These are phyloP conservation scores for Okamejei kenojei DNA, from an alignment of 2,797 vertebrate genomes.

Conservation along the genomic window DNA sequence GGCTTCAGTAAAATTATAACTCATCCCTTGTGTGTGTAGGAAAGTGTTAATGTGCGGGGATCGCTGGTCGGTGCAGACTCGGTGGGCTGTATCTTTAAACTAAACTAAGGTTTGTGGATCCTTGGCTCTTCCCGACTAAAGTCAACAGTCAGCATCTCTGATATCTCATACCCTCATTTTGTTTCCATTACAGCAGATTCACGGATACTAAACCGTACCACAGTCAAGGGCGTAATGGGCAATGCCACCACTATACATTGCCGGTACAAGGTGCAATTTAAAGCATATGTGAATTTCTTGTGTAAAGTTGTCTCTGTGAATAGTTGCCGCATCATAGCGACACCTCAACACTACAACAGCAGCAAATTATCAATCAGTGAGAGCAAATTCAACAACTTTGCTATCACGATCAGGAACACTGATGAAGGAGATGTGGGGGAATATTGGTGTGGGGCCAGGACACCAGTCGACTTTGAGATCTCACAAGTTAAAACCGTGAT, in stretches of 20 bases:
- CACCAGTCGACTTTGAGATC: neutral
- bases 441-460: neutral
- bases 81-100: no score
- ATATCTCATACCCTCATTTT: neutral
- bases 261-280: neutral
- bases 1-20: no score
- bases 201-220: neutral
- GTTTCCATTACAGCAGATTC: neutral
- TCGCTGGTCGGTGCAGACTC: no score
- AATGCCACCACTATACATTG: neutral
- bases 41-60: no score
- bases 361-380: no score
- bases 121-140: no score
- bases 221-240: neutral
- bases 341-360: no score
- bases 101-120: no score
- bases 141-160: neutral
- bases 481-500: neutral
- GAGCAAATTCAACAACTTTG: no score
- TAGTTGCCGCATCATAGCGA: no score
- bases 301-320: conserved; percentile 16
- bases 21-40: no score
- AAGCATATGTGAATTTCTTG: neutral
- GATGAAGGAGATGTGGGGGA: neutral
- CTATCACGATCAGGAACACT: neutral